A percentile compares a stretch with the other conserved stretches of the same genome.
These are phyloP conservation scores for Notospermus geniculatus DNA, from an alignment of 1,140 invertebrate species.

Conservation along the genomic window DNA sequence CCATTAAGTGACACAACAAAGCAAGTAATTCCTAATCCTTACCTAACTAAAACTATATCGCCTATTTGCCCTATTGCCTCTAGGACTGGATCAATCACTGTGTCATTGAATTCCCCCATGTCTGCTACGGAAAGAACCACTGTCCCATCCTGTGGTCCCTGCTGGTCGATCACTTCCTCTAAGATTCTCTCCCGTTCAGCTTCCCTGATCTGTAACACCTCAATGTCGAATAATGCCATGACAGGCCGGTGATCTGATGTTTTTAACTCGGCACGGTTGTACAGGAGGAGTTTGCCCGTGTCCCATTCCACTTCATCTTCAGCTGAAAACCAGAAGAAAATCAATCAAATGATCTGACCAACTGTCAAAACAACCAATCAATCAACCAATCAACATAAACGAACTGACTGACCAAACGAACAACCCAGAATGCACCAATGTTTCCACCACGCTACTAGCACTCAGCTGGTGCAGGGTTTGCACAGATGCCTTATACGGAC, in stretches of 20 bases:
- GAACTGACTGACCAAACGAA: background rate
- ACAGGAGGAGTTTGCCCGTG: conserved; percentile 79
- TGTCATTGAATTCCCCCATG: conserved; percentile 41
- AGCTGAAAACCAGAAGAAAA: conserved; percentile 14
- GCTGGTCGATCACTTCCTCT: conserved; percentile 76
- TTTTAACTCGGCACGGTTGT: conserved; percentile 90
- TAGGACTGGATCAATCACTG: conserved; percentile 70
- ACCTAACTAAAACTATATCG: conserved; percentile 76
- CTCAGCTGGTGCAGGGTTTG: background rate
- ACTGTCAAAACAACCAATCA: background rate
- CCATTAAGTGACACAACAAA: conserved; percentile 5
- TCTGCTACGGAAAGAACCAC: conserved; percentile 71
- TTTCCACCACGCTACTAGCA: background rate
- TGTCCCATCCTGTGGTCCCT: conserved; percentile 94
- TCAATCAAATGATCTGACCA: background rate
- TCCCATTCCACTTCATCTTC: conserved; percentile 57
- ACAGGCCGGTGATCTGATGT: conserved; percentile 98
- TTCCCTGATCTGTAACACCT: conserved; percentile 75
- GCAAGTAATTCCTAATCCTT: background rate
- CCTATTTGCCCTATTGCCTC: conserved; percentile 75
- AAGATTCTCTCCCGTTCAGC: conserved; percentile 74
- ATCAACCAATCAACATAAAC: background rate
- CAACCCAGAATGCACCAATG: background rate
- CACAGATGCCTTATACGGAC: background rate
- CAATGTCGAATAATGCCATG: conserved; percentile 83